A percentile compares a stretch with the other conserved stretches of the same genome.
phyloP scores from a whole-genome alignment of 2,888 invertebrate species.

The Spilarctia lutea region DNA sequence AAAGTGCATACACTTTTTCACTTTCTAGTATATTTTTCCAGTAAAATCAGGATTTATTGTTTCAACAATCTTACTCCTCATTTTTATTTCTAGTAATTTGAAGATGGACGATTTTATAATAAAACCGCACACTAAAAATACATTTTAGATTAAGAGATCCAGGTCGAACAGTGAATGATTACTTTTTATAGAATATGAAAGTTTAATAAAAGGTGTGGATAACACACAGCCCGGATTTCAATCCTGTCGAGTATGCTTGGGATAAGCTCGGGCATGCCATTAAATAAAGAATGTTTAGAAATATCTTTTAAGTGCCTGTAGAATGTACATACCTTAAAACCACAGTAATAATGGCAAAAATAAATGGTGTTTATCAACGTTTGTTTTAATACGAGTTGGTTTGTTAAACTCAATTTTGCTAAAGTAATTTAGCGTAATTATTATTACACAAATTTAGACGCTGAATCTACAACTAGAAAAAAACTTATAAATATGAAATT shows the following conservation, averaged over 20 bases:
- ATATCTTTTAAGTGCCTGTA: no score
- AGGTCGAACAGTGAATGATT: background rate
- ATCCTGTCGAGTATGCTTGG: background rate
- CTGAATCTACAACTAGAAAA: slow-evolving; percentile 25
- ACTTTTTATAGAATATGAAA: background rate
- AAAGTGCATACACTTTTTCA: slow-evolving; percentile 37
- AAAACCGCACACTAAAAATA: background rate
- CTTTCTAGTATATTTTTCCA: slow-evolving; percentile 36
- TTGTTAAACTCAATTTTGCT: no score
- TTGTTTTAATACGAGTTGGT: no score
- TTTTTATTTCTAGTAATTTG: slow-evolving; percentile 22
- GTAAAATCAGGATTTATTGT: slow-evolving; percentile 38
- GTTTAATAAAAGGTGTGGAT: background rate
- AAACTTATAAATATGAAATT: slow-evolving; percentile 49
- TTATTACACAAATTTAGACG: slow-evolving; percentile 30
- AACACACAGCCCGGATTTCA: background rate
- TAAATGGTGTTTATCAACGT: no score
- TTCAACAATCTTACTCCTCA: slow-evolving; percentile 24
- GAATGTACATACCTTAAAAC: no score
- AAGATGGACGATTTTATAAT: slow-evolving; percentile 12
- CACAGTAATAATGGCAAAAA: no score
- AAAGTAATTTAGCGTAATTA: background rate
- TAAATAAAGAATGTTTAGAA: no score
- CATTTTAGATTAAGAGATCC: background rate
- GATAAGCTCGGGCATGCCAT: no score